These are phyloP conservation scores for Dinocampus coccinellae DNA, from an alignment of 2,888 invertebrate genomes.

Conservation along the genomic window DNA sequence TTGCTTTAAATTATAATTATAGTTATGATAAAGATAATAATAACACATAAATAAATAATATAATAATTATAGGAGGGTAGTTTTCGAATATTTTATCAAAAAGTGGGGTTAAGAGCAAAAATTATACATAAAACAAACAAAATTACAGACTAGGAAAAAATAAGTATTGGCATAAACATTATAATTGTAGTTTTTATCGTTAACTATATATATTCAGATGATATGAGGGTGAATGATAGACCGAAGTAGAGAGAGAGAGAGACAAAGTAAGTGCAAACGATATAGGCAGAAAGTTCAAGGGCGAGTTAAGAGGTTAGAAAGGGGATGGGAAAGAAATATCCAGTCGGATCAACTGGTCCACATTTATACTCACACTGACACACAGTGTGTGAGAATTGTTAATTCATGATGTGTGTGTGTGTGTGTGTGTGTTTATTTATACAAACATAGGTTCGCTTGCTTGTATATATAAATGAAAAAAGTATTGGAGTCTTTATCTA, in stretches of 20 bases:
- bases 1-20: no score
- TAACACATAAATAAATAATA: no score
- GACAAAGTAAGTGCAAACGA: not conserved
- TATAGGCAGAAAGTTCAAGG: conserved; percentile 41
- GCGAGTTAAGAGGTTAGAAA: conserved; percentile 39
- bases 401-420: conserved; percentile 13
- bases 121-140: no score
- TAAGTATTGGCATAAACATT: not conserved
- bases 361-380: conserved; percentile 21
- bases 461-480: conserved; percentile 9
- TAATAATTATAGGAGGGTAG: no score
- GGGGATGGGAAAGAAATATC: conserved; percentile 26
- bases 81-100: no score
- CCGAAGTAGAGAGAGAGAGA: no score
- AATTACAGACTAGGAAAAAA: not conserved
- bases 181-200: not conserved
- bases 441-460: no score
- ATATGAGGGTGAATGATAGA: conserved; percentile 3
- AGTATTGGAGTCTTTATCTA: conserved; percentile 33
- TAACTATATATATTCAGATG: not conserved
- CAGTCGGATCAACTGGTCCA: conserved; percentile 43
- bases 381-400: conserved; percentile 13
- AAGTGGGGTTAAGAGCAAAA: no score
- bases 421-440: not conserved
- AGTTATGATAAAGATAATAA: no score